Base-by-base conservation (phyloP, 2,113 vertebrate genomes). In the Ceuthmochares aereus region DNA sequence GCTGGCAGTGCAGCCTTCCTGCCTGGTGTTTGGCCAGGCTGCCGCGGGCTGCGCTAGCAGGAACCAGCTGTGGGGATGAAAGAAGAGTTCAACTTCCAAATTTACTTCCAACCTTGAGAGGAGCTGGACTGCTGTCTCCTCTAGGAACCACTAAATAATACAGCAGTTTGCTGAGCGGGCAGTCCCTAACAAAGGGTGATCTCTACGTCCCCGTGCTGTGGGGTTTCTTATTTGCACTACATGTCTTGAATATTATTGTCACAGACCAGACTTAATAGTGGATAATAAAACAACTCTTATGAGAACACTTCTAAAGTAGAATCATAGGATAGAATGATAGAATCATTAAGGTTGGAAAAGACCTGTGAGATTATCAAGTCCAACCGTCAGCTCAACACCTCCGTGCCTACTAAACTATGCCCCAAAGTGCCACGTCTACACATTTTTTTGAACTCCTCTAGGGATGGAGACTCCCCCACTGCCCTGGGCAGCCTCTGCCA, bases 41-140 rank as follows among this genome's bases (percentile, higher is more conserved):
- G 75, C 64, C 68, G 34, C 96, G 67, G 88, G 78, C 85, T 29
- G 4, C 29, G 5, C 18, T 2, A 51, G 59, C 88, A 87, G 88
- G 74, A 82, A 36, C 85, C 93, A 90, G 63, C 93, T 92, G 94
- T 4, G 47, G 62, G 70, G 62, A 81, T 45, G 66, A 85, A 83
- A 86, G 78, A 59, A 55, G 70, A 68, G 30, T 23, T 83, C 70
- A 64, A 32, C 85, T 84, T 78, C 62, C 78, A 75, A 23, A 54
- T 49, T 59, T 23, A 30, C 58, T 72, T 73, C 76, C 76, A 89
- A 45, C 56, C 58, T 83, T 32, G 52, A 67, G 70, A 78, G 47
- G 0, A 70, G 83, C 52, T 0, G 15, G n/a, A 37, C 54, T 56
- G 6, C 40, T 52, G 64, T 74, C 32, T 67, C 22, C 51, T 84